Evolutionary conservation across 2,113 vertebrate genomes (phyloP), one percentile per base, ranked within the genome.

Genomic region (Nipponia nippon): DNA sequence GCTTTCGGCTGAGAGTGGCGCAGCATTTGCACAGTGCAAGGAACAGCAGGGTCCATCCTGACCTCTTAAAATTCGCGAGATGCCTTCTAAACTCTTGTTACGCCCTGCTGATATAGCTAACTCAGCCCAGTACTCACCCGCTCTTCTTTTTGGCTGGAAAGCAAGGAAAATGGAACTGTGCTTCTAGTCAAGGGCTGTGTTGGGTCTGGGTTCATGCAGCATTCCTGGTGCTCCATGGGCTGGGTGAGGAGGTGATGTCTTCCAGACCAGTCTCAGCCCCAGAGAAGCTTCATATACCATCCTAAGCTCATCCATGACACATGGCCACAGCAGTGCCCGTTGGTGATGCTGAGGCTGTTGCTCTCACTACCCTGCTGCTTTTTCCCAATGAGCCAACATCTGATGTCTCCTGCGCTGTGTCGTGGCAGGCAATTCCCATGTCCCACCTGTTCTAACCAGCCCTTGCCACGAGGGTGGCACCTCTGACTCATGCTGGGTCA

Each of bases 81-180:
- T 27, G 25, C 38, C 38, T 65, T 73, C 52, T 34, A 53, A 49
- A 59, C 18, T 29, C 23, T 65, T 0, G 0, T 38, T 25, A 20
- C 7, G 11, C 56, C 30, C 26, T 70, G 29, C 27, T 4, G n/a
- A 21, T 1, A 3, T 1, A 3, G 36, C 50, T 55, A 40, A 42
- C 26, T 30, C 23, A 13, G 18, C 21, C 56, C 40, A 44, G 58
- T 1, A 1, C 50, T 63, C 2, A 0, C 49, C 29, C 0, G 2
- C 34, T 62, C 26, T 85, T 47, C 21, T 46, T 79, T 38, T 62
- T 22, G 56, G 11, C 34, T 3, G 10, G n/a, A 80, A 80, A 62
- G 10, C 34, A 23, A 47, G 40, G 34, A 34, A 23, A 38, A 34
- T 4, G 8, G 40, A 46, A 47, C 34, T 1, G 2, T 1, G 6